Percentiles rank a stretch among this genome's conserved stretches.
phyloP scores from a whole-genome alignment of 2,888 invertebrate genomes.

The Agriopis marginaria region DNA sequence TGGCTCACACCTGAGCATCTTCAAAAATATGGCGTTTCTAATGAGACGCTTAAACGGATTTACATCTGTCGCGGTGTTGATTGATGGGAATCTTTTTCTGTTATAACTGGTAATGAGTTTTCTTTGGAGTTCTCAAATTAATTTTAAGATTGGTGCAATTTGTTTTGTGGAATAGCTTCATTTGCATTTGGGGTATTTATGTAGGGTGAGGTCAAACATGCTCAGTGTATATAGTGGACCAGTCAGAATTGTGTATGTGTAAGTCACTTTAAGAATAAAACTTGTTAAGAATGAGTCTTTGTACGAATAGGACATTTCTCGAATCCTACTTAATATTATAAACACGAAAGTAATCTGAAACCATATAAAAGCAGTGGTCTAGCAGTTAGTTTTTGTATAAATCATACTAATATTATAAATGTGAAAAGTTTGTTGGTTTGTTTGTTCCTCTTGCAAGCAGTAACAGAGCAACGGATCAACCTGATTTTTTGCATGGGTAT shows the following conservation, averaged over 20 bases:
- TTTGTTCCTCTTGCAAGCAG: too few species aligned
- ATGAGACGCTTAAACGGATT: slow-evolving; percentile 70
- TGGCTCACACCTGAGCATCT: slow-evolving; percentile 40
- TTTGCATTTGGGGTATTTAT: neutral
- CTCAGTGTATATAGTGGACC: neutral
- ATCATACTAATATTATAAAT: too few species aligned
- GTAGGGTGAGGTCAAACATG: neutral
- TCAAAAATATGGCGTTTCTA: slow-evolving; percentile 66
- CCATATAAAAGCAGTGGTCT: too few species aligned
- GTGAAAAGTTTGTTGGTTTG: too few species aligned
- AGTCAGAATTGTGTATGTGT: neutral
- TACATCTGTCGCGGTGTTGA: slow-evolving; percentile 65
- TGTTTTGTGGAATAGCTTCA: slow-evolving; percentile 13
- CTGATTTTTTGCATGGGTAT: too few species aligned
- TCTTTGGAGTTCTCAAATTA: slow-evolving; percentile 37
- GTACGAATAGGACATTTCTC: too few species aligned
- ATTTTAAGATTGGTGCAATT: slow-evolving; percentile 42
- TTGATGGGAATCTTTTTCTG: slow-evolving; percentile 57
- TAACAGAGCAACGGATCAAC: too few species aligned
- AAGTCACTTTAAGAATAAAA: too few species aligned
- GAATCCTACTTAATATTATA: too few species aligned
- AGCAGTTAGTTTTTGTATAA: too few species aligned
- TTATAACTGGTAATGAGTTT: slow-evolving; percentile 47
- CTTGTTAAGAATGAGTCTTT: too few species aligned
- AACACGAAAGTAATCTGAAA: too few species aligned